Evolutionary conservation across 1,140 invertebrate species (phyloP).

Genomic region (Apis laboriosa): DNA sequence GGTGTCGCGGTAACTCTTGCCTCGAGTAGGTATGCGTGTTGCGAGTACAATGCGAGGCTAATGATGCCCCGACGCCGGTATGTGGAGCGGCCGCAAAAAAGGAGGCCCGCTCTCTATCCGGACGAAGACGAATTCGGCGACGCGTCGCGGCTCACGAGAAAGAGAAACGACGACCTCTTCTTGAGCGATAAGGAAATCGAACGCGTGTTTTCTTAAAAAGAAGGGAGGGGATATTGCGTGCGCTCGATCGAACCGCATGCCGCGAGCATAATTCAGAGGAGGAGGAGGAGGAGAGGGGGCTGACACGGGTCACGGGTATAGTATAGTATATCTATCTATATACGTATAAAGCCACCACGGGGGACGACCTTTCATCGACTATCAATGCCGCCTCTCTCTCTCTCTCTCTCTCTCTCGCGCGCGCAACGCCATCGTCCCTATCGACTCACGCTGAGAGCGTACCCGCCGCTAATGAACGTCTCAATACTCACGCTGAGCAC

Average conservation of each 20-base stretch:
- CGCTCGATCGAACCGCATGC: too few species aligned
- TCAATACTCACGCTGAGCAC: slow-evolving; percentile 68
- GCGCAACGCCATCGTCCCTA: slow-evolving; percentile 55
- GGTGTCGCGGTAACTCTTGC: slow-evolving; percentile 75
- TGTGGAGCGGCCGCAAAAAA: slow-evolving; percentile 57
- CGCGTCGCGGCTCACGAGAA: too few species aligned
- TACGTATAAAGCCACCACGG: slow-evolving; percentile 64
- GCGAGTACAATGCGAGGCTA: slow-evolving; percentile 73
- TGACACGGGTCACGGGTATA: slow-evolving; percentile 56
- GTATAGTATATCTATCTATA: slow-evolving; percentile 64
- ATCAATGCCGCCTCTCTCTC: slow-evolving; percentile 63
- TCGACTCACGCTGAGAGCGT: slow-evolving; percentile 64
- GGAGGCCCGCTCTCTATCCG: slow-evolving; percentile 6
- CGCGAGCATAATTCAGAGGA: too few species aligned
- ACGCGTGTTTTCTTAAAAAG: background rate
- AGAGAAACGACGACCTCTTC: too few species aligned
- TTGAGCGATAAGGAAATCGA: background rate
- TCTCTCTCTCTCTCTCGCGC: slow-evolving; percentile 15
- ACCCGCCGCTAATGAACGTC: slow-evolving; percentile 73
- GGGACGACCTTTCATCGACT: slow-evolving; percentile 74
- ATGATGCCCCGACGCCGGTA: slow-evolving; percentile 72
- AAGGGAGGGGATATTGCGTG: too few species aligned
- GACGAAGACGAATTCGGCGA: slow-evolving; percentile 11
- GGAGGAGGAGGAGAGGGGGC: too few species aligned
- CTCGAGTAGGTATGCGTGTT: slow-evolving; percentile 67